Evolutionary conservation across 2,888 invertebrate species (phyloP), one percentile per base, ranked within the genome.

Genomic region (Nezara viridula): DNA sequence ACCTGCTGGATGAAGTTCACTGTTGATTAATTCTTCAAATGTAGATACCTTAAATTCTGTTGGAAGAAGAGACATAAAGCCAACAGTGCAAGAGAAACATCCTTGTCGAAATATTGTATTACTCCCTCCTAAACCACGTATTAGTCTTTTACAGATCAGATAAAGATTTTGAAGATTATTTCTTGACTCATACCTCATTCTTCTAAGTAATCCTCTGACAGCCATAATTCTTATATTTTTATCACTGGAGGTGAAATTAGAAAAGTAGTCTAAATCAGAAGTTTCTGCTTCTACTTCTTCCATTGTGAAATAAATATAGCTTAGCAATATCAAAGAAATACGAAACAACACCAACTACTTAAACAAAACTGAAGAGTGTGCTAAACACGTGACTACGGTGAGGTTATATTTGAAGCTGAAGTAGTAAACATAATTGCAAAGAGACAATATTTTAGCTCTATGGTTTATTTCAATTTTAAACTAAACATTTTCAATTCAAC

Each of bases 1-100:
- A 24, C 88, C 85, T 7, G 52, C 73, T 27, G 88, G 88, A n/a
- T 88, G 55, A 32, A 88, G 85, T 52, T 88, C 88, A 81, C n/a
- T 85, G 24, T 32, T 4, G 14, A 88, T 88, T 21, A 88, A 77
- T 40, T 85, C 52, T 81, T 88, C 88, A 37, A 88, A 50, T 37
- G n/a, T 21, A 24, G 40, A 27, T 44, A 88, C 16, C 44, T 88
- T 49, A 77, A 85, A 81, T 21, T 81, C 85, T 16, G 81, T 19
- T 73, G 88, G 88, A 27, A 88, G 44, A 37, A 77, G 49, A 32
- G 44, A 50, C 37, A 88, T 49, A 81, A 81, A 88, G 19, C 52
- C 88, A 3, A 88, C 85, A 52, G 49, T 32, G n/a, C 77, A 88
- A 32, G 88, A 27, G 40, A 85, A 88, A 24, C 88, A 88, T 32